Conservation (phyloP, 2,888 invertebrate species). For the Griposia aprilina region DNA sequence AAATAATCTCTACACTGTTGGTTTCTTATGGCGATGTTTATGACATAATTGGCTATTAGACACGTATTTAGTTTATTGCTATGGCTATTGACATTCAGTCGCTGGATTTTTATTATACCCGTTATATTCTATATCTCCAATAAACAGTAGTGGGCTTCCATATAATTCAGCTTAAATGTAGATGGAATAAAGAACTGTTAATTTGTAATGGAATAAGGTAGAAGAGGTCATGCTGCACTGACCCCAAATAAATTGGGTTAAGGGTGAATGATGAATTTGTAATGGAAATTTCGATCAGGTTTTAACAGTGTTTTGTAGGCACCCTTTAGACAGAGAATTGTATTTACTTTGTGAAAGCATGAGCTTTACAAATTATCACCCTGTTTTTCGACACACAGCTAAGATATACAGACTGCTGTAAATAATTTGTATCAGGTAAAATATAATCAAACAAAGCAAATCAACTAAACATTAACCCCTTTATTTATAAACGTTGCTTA, state of each 20-base stretch:
- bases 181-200: not conserved
- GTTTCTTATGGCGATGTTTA: constrained; percentile 67
- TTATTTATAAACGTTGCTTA: too few species aligned
- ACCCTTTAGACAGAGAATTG: not conserved
- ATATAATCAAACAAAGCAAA: not conserved
- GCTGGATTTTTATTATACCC: constrained; percentile 58
- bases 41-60: constrained; percentile 73
- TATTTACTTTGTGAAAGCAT: not conserved
- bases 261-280: not conserved
- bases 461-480: not conserved
- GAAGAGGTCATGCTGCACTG: too few species aligned
- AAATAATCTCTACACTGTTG: constrained; percentile 65
- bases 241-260: too few species aligned
- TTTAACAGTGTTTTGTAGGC: not conserved
- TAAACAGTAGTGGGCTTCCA: constrained; percentile 55
- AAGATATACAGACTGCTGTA: not conserved
- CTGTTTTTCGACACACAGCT: not conserved
- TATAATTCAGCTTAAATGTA: constrained; percentile 31
- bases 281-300: not conserved
- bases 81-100: constrained; percentile 57
- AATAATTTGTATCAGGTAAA: not conserved
- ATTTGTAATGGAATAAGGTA: not conserved
- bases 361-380: not conserved
- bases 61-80: constrained; percentile 67
- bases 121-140: constrained; percentile 43